These are phyloP conservation scores for Dendrolimus pini DNA, from an alignment of 2,888 invertebrate genomes.

Conservation along the genomic window DNA sequence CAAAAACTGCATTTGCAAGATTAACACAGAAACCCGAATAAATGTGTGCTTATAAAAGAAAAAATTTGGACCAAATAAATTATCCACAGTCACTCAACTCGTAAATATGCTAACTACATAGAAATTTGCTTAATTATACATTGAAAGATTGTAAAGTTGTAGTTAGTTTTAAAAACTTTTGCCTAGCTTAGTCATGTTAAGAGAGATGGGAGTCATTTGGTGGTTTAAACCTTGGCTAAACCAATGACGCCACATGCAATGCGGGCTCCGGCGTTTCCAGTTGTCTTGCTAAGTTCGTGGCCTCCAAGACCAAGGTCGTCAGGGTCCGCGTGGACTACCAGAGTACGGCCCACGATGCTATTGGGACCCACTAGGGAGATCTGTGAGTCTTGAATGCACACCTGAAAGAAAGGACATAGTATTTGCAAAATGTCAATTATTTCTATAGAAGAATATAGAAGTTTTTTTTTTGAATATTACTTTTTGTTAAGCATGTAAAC, in stretches of 20 bases:
- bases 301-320: conserved; percentile 97
- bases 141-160: too few species aligned
- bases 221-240: conserved; percentile 54
- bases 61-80: background rate
- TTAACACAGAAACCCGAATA: background rate
- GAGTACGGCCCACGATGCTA: conserved; percentile 89
- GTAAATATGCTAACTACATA: too few species aligned
- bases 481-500: too few species aligned
- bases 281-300: conserved; percentile 93
- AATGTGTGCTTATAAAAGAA: background rate
- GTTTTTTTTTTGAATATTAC: too few species aligned
- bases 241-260: conserved; percentile 94
- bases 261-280: conserved; percentile 96
- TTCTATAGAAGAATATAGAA: too few species aligned
- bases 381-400: conserved; percentile 52
- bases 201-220: background rate
- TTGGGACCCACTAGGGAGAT: conserved; percentile 78
- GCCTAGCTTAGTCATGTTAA: too few species aligned
- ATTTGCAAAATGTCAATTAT: too few species aligned
- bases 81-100: too few species aligned
- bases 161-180: too few species aligned
- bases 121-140: too few species aligned
- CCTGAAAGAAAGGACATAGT: conserved; percentile 26
- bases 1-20: background rate
- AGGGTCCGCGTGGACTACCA: conserved; percentile 94